Evolutionary conservation across 2,113 vertebrate genomes (phyloP).

Genomic region (Coryphaenoides rupestris): DNA sequence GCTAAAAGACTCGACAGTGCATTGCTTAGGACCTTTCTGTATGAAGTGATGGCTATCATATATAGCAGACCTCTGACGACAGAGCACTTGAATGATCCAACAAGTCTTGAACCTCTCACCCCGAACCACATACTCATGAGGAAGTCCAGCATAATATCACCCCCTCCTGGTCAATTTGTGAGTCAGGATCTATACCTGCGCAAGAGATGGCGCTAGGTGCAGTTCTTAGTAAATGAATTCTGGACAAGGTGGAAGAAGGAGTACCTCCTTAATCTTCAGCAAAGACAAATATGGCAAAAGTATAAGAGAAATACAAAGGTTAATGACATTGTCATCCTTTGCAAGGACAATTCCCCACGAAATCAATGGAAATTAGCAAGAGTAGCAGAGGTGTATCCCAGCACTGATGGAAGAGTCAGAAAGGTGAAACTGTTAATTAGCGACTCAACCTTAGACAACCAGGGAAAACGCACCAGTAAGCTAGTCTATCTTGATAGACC

Average conservation of each 20-base stretch:
- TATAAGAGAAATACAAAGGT: conserved; percentile 15
- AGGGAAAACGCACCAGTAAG: conserved; percentile 2
- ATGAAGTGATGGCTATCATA: conserved; percentile 27
- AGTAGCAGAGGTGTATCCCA: conserved; percentile 17
- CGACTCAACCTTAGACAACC: conserved; percentile 15
- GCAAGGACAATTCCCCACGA: conserved; percentile 16
- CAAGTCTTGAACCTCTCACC: conserved; percentile 17
- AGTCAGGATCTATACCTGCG: conserved; percentile 20
- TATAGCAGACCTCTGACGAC: conserved; percentile 23
- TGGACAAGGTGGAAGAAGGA: conserved; percentile 22
- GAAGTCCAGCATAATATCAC: conserved; percentile 22
- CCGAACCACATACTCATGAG: conserved; percentile 13
- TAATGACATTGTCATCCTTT: conserved; percentile 24
- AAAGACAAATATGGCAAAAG: conserved; percentile 28
- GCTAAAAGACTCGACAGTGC: conserved; percentile 14
- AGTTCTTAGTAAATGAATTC: conserved; percentile 17
- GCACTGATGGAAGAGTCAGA: conserved; percentile 17
- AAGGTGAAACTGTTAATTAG: conserved; percentile 26
- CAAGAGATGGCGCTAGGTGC: conserved; percentile 8
- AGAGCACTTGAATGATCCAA: conserved; percentile 19
- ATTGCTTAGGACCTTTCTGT: conserved; percentile 5
- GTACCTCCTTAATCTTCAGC: conserved; percentile 19
- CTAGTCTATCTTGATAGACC: conserved; percentile 7
- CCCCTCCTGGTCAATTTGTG: conserved; percentile 26
- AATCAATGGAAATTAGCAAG: conserved; percentile 26